These are phyloP conservation scores for Corythoichthys haematopterus DNA, from an alignment of 2,113 vertebrate species.

Conservation along the genomic window DNA sequence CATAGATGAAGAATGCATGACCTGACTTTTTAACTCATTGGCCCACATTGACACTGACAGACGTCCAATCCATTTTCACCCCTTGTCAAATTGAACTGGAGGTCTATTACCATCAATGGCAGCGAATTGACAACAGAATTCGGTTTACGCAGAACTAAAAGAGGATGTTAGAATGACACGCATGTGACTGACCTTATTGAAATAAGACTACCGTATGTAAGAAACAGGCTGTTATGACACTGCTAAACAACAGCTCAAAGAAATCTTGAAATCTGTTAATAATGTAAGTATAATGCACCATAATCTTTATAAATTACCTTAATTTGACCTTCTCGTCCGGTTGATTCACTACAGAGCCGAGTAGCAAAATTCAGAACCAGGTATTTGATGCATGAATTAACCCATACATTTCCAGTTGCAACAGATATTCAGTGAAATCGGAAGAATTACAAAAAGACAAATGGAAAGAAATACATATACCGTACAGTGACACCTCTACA, in stretches of 20 bases:
- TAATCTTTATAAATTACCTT: background rate
- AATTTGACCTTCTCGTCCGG: background rate
- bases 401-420: background rate
- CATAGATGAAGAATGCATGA: no score
- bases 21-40: no score
- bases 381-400: background rate
- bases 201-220: background rate
- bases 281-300: background rate
- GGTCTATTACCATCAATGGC: background rate
- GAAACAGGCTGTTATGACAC: constrained; percentile 10
- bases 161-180: background rate
- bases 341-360: background rate
- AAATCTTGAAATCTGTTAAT: constrained; percentile 4
- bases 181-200: background rate
- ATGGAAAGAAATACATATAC: background rate
- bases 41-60: no score
- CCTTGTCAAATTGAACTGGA: background rate
- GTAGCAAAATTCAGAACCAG: background rate
- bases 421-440: background rate
- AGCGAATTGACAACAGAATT: background rate
- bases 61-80: background rate
- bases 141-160: background rate
- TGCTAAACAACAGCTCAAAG: background rate
- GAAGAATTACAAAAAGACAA: background rate
- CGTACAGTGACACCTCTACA: no score